Evolutionary conservation across 2,113 vertebrate species (phyloP), one percentile per base, ranked within the genome.

Genomic region (Hassar affinis): DNA sequence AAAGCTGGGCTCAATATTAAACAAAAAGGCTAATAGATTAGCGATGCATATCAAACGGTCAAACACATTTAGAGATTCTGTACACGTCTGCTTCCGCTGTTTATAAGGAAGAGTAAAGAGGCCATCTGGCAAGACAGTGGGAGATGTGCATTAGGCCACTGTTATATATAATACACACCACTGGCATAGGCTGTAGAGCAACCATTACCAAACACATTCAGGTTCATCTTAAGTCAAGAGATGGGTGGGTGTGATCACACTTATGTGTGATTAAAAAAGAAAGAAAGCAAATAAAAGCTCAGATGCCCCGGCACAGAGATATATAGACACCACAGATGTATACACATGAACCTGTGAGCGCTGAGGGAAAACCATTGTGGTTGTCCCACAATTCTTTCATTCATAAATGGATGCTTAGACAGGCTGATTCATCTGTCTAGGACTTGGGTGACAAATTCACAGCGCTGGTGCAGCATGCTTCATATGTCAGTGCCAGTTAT

Each of bases 21-120:
- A 87, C 86, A 89, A 81, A 87, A 89, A 89, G 38, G 80, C 88
- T 85, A 88, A 89, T 86, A 85, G 81, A 85, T 88, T 69, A 86
- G 74, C 54, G 64, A 74, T 79, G 3, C 0, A 77, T 87, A 83
- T 89, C 81, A 88, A 12, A 47, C 27, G 88, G 85, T 91, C 89
- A 90, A 87, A 89, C 88, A 89, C 90, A 89, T 90, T 85, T 89
- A 90, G 89, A 90, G 90, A 89, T 38, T 81, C n/a, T 47, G 20
- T 69, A 54, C 62, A 92, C 91, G 87, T 87, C 75, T 51, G 78
- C 87, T 92, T 91, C 91, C 89, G 86, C 78, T 92, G 92, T 94
- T 93, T 93, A 92, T 90, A 88, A 87, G 79, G 68, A 33, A 80
- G 87, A 90, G 88, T 93, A 91, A 92, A 92, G 90, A 91, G 87